Evolutionary conservation across 2,797 vertebrate genomes (phyloP).

Genomic region (Sebastolobus altivelis): DNA sequence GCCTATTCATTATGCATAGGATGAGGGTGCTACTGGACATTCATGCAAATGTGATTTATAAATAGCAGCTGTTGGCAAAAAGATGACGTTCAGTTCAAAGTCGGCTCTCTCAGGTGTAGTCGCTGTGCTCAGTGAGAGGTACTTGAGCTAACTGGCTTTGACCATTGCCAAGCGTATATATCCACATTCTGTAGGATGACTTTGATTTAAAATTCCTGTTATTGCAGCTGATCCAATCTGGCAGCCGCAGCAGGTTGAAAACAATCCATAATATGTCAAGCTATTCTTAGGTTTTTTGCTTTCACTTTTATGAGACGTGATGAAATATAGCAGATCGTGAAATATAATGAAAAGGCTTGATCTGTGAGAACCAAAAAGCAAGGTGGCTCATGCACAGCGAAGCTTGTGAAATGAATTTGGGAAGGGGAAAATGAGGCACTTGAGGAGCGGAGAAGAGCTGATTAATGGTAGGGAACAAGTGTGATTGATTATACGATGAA

Average conservation of each 20-base stretch:
- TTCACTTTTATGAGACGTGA: constrained; percentile 53
- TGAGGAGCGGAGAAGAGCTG: constrained; percentile 63
- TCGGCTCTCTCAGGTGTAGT: constrained; percentile 44
- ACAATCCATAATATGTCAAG: constrained; percentile 53
- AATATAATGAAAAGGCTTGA: constrained; percentile 60
- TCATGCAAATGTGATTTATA: constrained; percentile 76
- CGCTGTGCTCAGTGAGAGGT: constrained; percentile 18
- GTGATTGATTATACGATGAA: constrained; percentile 69
- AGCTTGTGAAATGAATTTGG: constrained; percentile 55
- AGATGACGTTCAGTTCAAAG: constrained; percentile 62
- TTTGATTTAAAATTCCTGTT: constrained; percentile 55
- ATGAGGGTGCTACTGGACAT: constrained; percentile 56
- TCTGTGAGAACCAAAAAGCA: constrained; percentile 46
- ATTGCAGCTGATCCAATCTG: constrained; percentile 38
- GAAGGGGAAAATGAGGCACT: constrained; percentile 55
- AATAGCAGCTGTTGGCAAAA: constrained; percentile 67
- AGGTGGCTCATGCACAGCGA: constrained; percentile 39
- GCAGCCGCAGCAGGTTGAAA: constrained; percentile 32
- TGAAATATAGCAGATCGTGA: constrained; percentile 63
- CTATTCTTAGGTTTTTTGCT: constrained; percentile 58
- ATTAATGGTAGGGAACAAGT: constrained; percentile 73
- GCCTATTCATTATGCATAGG: constrained; percentile 65
- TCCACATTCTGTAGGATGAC: constrained; percentile 34
- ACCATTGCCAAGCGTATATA: constrained; percentile 36
- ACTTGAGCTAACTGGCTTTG: constrained; percentile 42